These are phyloP conservation scores for Stichodactyla helianthus DNA, from an alignment of 64 coral and sea anemone species.

Conservation along the genomic window DNA sequence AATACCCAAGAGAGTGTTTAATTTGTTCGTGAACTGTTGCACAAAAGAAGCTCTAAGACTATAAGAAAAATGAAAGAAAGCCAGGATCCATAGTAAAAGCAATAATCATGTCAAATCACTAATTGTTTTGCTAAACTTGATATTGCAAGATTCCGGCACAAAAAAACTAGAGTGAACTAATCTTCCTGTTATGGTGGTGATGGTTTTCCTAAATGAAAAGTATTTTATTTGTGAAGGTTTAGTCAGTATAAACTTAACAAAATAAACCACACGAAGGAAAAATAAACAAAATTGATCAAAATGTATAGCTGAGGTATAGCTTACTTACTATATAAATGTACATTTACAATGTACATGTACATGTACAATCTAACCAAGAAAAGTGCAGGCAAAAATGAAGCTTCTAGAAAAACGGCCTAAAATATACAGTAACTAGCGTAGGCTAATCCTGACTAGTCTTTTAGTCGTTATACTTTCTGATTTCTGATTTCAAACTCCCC, in stretches of 20 bases:
- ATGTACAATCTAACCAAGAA: background rate
- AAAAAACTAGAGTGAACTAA: background rate
- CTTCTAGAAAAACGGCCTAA: background rate
- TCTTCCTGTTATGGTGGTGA: background rate
- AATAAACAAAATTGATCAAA: no score
- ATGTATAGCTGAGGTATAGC: no score
- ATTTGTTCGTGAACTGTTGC: background rate
- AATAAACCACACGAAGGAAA: background rate
- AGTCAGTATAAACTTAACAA: no score
- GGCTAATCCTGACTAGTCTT: background rate
- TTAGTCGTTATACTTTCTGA: background rate
- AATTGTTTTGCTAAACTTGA: background rate
- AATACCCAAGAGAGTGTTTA: background rate
- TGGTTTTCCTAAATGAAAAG: background rate
- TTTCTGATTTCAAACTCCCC: background rate
- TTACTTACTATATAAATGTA: no score
- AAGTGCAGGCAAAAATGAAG: background rate
- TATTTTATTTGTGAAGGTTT: no score
- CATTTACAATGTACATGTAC: no score
- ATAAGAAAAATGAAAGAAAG: background rate
- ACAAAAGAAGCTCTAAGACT: background rate
- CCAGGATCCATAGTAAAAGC: background rate
- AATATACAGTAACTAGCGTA: background rate
- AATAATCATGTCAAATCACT: background rate
- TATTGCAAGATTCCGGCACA: constrained; percentile 5